Evolutionary conservation across 1,140 invertebrate species (phyloP).

Genomic region (Drosophila auraria): DNA sequence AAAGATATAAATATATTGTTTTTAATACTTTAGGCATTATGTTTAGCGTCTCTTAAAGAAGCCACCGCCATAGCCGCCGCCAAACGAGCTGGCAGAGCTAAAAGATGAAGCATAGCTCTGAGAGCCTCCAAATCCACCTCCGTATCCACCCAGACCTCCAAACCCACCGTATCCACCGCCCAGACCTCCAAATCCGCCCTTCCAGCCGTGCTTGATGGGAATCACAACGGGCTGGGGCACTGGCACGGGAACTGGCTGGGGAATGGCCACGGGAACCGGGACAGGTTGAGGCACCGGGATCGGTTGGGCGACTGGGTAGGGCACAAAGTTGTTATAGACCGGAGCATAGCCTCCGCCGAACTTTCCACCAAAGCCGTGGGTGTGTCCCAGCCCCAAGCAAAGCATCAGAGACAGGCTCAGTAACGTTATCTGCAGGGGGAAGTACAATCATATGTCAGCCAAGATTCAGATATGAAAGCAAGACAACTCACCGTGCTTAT

Average conservation of each 20-base stretch:
- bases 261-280: slow-evolving; percentile 53
- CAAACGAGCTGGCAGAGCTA: slow-evolving; percentile 48
- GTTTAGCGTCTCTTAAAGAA: slow-evolving; percentile 32
- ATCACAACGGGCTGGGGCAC: slow-evolving; percentile 43
- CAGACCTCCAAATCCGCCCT: slow-evolving; percentile 40
- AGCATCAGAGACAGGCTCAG: slow-evolving; percentile 30
- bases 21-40: slow-evolving; percentile 6
- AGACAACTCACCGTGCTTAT: slow-evolving; percentile 52
- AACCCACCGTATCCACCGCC: slow-evolving; percentile 32
- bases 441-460: not conserved
- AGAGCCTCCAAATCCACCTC: slow-evolving; percentile 46
- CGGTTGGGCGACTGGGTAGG: slow-evolving; percentile 65
- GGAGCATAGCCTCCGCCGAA: slow-evolving; percentile 51
- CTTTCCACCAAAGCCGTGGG: slow-evolving; percentile 66
- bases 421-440: slow-evolving; percentile 21
- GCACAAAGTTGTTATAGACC: slow-evolving; percentile 51
- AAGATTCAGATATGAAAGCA: not conserved
- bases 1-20: slow-evolving; percentile 24
- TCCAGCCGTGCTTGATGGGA: slow-evolving; percentile 62
- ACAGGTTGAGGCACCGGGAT: slow-evolving; percentile 44
- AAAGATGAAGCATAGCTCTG: slow-evolving; percentile 33
- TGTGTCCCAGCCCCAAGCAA: slow-evolving; percentile 14
- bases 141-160: slow-evolving; percentile 17
- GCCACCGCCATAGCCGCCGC: slow-evolving; percentile 55
- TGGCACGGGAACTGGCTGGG: slow-evolving; percentile 59